phyloP scores from a whole-genome alignment of 2,113 vertebrate species.

The Austrofundulus limnaeus region DNA sequence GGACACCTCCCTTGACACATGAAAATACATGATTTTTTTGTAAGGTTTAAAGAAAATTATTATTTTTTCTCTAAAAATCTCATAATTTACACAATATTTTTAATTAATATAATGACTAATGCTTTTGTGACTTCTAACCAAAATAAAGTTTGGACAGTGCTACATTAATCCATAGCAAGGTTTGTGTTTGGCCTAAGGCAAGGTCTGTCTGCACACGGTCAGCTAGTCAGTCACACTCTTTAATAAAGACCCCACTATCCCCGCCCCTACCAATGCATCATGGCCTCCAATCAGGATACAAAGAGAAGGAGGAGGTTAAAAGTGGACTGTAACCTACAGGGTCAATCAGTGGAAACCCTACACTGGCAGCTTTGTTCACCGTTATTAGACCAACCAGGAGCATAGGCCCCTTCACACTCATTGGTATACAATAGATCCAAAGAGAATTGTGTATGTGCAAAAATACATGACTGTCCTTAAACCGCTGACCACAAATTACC shows the following conservation, averaged over 20 bases:
- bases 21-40: too few species aligned
- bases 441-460: conserved; percentile 5
- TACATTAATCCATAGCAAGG: conserved; percentile 15
- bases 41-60: too few species aligned
- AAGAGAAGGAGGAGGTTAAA: conserved; percentile 44
- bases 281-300: conserved; percentile 57
- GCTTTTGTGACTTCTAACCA: background rate
- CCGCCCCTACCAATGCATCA: conserved; percentile 45
- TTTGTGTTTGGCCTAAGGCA: conserved; percentile 50
- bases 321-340: conserved; percentile 48
- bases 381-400: conserved; percentile 21
- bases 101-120: background rate
- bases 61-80: too few species aligned
- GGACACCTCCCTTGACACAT: background rate
- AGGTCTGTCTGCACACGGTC: conserved; percentile 49
- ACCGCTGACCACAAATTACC: conserved; percentile 42
- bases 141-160: background rate
- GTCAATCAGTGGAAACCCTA: conserved; percentile 59
- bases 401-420: conserved; percentile 14
- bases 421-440: conserved; percentile 7
- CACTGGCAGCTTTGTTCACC: conserved; percentile 67
- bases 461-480: conserved; percentile 26
- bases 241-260: conserved; percentile 60
- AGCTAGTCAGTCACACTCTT: conserved; percentile 67
- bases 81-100: too few species aligned